Conservation (phyloP, 2,113 vertebrate genomes). For the Brienomyrus longianalis region DNA sequence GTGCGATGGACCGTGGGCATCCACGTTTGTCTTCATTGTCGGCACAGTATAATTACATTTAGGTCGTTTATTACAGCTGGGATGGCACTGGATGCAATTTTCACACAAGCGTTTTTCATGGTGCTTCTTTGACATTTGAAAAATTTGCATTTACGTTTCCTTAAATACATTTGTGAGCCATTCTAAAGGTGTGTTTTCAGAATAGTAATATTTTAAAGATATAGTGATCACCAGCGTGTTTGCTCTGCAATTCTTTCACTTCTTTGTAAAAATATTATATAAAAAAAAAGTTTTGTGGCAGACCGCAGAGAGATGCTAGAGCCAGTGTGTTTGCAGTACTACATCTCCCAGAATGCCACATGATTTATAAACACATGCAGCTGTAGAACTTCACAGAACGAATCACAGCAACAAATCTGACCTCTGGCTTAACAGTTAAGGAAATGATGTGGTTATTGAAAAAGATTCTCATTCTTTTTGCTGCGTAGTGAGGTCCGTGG, state of each 20-base stretch:
- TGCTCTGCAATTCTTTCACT: constrained; percentile 29
- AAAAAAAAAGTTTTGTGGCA: neutral
- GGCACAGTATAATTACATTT: constrained; percentile 49
- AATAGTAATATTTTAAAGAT: constrained; percentile 41
- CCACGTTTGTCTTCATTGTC: constrained; percentile 43
- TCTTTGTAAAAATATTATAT: neutral
- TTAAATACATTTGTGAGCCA: constrained; percentile 51
- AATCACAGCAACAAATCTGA: constrained; percentile 43
- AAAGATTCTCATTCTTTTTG: constrained; percentile 32
- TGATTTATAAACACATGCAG: neutral
- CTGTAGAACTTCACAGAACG: neutral
- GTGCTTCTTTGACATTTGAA: constrained; percentile 71
- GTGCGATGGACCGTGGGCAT: constrained; percentile 39
- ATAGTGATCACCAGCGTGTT: constrained; percentile 41
- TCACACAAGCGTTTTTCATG: constrained; percentile 59
- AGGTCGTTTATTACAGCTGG: constrained; percentile 43
- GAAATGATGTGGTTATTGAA: constrained; percentile 49
- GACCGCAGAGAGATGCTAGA: neutral
- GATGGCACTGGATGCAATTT: constrained; percentile 61
- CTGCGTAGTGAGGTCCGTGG: constrained; percentile 58
- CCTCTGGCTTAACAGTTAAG: constrained; percentile 53
- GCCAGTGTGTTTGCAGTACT: neutral
- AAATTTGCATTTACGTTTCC: constrained; percentile 54
- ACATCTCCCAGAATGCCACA: neutral
- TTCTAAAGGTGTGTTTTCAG: constrained; percentile 56